These are phyloP conservation scores for Hetaerina titia DNA, from an alignment of 2,888 invertebrate species.

Conservation along the genomic window DNA sequence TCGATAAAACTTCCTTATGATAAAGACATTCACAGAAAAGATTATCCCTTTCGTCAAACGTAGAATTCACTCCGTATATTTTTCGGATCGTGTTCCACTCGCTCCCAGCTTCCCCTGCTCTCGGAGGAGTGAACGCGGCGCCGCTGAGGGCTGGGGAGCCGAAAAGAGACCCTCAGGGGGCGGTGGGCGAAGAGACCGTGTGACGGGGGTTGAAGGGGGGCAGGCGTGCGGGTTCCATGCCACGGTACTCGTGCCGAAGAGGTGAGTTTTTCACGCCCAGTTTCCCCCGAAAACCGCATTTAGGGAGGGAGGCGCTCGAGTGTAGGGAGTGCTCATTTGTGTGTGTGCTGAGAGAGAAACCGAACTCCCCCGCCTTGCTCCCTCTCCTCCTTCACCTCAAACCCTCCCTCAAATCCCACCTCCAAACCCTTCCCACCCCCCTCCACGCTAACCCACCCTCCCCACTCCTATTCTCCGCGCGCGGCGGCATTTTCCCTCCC, in stretches of 20 bases:
- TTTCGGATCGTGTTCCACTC: no score
- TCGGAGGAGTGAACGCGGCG: no score
- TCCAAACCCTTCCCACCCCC: neutral
- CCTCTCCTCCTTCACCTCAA: neutral
- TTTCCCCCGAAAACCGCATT: conserved; percentile 36
- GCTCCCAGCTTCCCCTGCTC: no score
- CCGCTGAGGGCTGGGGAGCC: neutral
- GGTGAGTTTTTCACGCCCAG: neutral
- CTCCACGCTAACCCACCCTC: neutral
- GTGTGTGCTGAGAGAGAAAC: neutral
- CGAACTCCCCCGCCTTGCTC: neutral
- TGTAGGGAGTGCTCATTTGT: neutral
- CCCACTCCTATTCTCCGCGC: no score
- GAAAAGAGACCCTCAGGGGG: neutral
- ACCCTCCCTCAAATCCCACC: neutral
- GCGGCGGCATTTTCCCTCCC: conserved; percentile 32
- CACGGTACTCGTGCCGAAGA: neutral
- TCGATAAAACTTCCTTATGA: no score
- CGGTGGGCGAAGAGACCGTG: neutral
- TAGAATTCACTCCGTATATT: no score
- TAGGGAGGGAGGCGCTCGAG: conserved; percentile 24
- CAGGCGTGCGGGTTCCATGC: neutral
- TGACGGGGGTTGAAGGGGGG: neutral
- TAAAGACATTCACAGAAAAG: no score
- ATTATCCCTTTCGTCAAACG: no score